Evolutionary conservation across 2,797 vertebrate genomes (phyloP).

Genomic region (Typhlichthys subterraneus): DNA sequence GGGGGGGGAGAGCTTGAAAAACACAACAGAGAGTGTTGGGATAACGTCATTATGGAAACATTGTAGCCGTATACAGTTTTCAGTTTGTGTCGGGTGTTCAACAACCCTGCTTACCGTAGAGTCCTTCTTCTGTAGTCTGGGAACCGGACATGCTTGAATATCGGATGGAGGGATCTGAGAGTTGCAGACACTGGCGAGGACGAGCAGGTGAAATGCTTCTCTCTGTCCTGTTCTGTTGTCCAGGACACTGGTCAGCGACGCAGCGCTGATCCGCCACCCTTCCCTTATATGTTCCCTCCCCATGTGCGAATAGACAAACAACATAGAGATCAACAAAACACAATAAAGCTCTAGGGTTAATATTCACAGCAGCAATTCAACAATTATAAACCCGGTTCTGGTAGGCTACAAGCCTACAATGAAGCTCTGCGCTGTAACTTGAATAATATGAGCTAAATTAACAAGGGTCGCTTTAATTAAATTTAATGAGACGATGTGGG

Average conservation of each 20-base stretch:
- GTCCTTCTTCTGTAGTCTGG: conserved; percentile 70
- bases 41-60: background rate
- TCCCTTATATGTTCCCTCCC: conserved; percentile 2
- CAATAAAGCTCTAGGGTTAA: conserved; percentile 25
- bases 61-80: background rate
- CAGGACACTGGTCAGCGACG: conserved; percentile 46
- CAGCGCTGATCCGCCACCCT: conserved; percentile 50
- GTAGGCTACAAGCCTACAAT: no score
- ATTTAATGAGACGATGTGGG: background rate
- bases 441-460: background rate
- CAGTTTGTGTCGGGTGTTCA: background rate
- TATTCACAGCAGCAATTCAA: background rate
- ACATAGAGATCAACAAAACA: conserved; percentile 63
- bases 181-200: conserved; percentile 52
- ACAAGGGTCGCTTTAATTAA: background rate
- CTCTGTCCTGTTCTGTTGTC: conserved; percentile 37
- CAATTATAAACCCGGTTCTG: background rate
- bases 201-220: conserved; percentile 35
- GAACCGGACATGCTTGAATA: conserved; percentile 64
- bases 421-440: no score
- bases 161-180: conserved; percentile 23
- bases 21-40: background rate
- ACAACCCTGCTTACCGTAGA: conserved; percentile 66
- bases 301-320: conserved; percentile 53
- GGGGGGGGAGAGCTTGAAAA: background rate